Evolutionary conservation across 2,888 invertebrate genomes (phyloP).

Genomic region (Xestia c-nigrum): DNA sequence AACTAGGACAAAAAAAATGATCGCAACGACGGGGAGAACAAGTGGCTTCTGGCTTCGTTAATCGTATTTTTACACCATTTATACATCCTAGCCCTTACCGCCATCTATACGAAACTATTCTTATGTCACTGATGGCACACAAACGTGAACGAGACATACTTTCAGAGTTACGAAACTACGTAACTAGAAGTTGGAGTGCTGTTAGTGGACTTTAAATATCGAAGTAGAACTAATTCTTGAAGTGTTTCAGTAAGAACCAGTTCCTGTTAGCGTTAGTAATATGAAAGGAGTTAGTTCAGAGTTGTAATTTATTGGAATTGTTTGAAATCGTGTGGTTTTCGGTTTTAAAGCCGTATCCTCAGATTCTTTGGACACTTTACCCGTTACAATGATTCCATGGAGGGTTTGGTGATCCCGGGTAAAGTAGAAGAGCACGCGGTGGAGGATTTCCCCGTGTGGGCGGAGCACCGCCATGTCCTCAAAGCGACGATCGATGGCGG

Average conservation of each 20-base stretch:
- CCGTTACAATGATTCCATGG: too few relatives aligned
- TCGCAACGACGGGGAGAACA: too few relatives aligned
- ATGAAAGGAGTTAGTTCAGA: slow-evolving; percentile 33
- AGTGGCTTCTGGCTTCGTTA: too few relatives aligned
- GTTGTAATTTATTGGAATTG: slow-evolving; percentile 25
- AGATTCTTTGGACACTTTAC: too few relatives aligned
- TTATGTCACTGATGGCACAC: slow-evolving; percentile 38
- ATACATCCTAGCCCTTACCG: neutral
- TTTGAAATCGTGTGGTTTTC: slow-evolving; percentile 2
- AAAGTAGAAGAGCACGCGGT: too few relatives aligned
- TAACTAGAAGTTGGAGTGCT: slow-evolving; percentile 58
- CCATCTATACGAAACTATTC: neutral
- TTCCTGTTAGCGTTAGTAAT: slow-evolving; percentile 36
- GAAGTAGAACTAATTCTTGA: slow-evolving; percentile 57
- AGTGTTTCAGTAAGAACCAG: slow-evolving; percentile 38
- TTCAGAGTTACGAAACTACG: slow-evolving; percentile 61
- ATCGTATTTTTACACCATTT: too few relatives aligned
- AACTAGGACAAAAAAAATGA: too few relatives aligned
- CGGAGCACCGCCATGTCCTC: too few relatives aligned
- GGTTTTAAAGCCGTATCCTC: neutral
- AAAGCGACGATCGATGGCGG: too few relatives aligned
- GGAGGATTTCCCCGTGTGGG: too few relatives aligned
- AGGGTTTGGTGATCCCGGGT: too few relatives aligned
- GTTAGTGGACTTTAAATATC: slow-evolving; percentile 60
- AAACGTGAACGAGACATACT: slow-evolving; percentile 55